Evolutionary conservation across 2,888 invertebrate species (phyloP), one percentile per base, ranked within the genome.

Genomic region (Dryobotodes eremita): DNA sequence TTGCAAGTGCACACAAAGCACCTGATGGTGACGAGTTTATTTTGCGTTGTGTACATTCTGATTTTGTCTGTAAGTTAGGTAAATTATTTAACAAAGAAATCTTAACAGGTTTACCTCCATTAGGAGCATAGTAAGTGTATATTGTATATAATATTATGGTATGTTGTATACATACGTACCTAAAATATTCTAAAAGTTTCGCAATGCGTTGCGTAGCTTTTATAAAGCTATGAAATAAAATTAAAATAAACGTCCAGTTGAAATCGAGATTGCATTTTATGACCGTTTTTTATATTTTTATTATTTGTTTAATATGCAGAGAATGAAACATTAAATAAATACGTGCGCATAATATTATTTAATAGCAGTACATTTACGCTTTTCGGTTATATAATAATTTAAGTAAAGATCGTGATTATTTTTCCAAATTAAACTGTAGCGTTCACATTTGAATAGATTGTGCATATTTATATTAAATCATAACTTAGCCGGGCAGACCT

Each of bases 1-100:
- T 98, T 99, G 53, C 98, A 99, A 97, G 98, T 99, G 88, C 99
- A 99, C 95, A 99, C 99, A 90, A 99, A 99, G 97, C 99, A 99
- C 97, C 97, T 99, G 95, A 99, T 99, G 76, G 99, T 42, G 5
- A 4, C 42, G 42, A 5, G 42, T 42, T 42, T 42, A 42, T 46
- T 46, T 46, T 46, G 46, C 46, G 46, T 46, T 46, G 10, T 46
- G 46, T 42, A 42, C 42, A 42, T 42, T 42, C 42, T 42, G 42
- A 42, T 42, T 42, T 5, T 42, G 8, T 42, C 42, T n/a, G n/a
- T n/a, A n/a, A n/a, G n/a, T n/a, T 4, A 7, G 5, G 7, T 7
- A 42, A 5, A 42, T 42, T 42, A 42, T 42, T 42, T 42, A 42
- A 42, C 42, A 42, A 42, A 42, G 7, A 42, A 42, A 42, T 36